phyloP scores from a whole-genome alignment of 2,888 invertebrate species.

The Petrolisthes manimaculis region DNA sequence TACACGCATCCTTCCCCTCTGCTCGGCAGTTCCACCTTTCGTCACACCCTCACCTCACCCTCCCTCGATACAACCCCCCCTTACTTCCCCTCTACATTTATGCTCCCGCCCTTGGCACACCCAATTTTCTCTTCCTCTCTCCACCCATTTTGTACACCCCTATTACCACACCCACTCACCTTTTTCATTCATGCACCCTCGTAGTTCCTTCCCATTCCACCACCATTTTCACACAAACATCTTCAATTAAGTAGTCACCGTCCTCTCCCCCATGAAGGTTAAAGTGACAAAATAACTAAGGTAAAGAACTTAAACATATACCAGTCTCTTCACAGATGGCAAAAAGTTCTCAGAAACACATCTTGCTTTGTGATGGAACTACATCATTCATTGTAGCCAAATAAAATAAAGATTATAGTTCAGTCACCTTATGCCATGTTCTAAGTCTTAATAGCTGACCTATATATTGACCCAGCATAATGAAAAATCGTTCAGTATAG shows the following conservation, averaged over 20 bases:
- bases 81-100: neutral
- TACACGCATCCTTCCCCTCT: neutral
- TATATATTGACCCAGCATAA: too few species aligned
- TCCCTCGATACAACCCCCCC: neutral
- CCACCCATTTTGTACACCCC: neutral
- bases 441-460: too few species aligned
- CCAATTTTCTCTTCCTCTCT: neutral
- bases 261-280: neutral
- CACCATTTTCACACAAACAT: neutral
- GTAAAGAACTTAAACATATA: neutral
- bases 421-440: too few species aligned
- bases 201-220: neutral
- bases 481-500: too few species aligned
- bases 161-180: neutral
- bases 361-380: neutral
- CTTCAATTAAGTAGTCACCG: neutral
- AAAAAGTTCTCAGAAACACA: neutral
- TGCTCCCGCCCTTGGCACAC: neutral
- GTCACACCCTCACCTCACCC: neutral
- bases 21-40: neutral
- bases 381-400: too few species aligned
- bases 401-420: too few species aligned
- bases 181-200: neutral
- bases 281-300: neutral
- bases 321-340: neutral